Percentiles rank a stretch among this genome's conserved stretches.
phyloP scores from a whole-genome alignment of 2,888 invertebrate genomes.

The Omphaloscelis lunosa region DNA sequence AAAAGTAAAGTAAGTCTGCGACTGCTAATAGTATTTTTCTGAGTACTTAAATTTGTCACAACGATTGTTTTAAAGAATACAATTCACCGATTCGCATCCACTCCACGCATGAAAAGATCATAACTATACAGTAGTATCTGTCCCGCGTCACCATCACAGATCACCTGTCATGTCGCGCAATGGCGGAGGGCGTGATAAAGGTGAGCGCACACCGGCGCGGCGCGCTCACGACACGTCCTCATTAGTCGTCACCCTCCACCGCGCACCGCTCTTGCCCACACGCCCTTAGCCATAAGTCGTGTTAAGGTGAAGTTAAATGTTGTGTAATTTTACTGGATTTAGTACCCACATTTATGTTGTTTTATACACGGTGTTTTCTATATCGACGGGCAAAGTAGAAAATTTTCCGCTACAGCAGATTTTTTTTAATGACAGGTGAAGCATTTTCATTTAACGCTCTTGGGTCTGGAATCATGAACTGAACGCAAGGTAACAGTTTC shows the following conservation, averaged over 20 bases:
- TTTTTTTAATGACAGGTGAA: too few relatives aligned
- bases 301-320: slow-evolving; percentile 7
- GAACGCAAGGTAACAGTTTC: too few relatives aligned
- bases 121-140: background rate
- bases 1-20: background rate
- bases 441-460: background rate
- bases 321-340: background rate
- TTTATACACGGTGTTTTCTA: background rate
- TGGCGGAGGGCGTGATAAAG: slow-evolving; percentile 24
- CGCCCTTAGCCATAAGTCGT: slow-evolving; percentile 7
- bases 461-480: too few relatives aligned
- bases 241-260: slow-evolving; percentile 31
- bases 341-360: background rate
- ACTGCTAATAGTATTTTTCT: too few relatives aligned
- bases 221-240: slow-evolving; percentile 24
- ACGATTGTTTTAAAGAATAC: background rate
- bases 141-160: slow-evolving; percentile 17
- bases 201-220: slow-evolving; percentile 6
- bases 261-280: slow-evolving; percentile 16
- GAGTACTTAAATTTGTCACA: too few relatives aligned
- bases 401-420: background rate
- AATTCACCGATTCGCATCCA: background rate
- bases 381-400: background rate
- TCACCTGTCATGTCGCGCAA: background rate
- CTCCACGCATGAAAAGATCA: background rate